Conservation (phyloP, 2,888 invertebrate species). For the Hoplodrina blanda region DNA sequence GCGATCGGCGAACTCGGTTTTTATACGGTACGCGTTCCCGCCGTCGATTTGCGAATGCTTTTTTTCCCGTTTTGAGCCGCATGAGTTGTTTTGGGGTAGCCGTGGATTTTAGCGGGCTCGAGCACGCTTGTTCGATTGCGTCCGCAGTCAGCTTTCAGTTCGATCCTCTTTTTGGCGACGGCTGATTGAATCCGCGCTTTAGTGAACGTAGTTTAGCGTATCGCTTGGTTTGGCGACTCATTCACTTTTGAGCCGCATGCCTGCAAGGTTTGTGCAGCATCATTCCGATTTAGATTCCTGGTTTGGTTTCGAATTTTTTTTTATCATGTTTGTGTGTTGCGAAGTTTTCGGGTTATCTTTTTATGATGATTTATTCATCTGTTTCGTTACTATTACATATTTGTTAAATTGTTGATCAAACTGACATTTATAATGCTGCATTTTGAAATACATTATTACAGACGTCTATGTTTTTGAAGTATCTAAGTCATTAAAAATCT, state of each 20-base stretch:
- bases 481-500: no score
- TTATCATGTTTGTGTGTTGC: conserved; percentile 27
- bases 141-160: conserved; percentile 80
- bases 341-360: conserved; percentile 19
- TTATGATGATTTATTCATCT: conserved; percentile 18
- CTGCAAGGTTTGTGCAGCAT: conserved; percentile 70
- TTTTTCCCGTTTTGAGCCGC: conserved; percentile 83
- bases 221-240: conserved; percentile 83
- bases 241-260: conserved; percentile 80
- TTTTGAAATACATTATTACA: not conserved
- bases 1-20: conserved; percentile 87
- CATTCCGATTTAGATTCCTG: conserved; percentile 74
- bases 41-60: conserved; percentile 88
- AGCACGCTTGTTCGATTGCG: conserved; percentile 87
- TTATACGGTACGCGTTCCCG: conserved; percentile 86
- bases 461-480: no score
- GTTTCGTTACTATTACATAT: not conserved
- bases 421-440: not conserved
- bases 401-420: not conserved
- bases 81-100: conserved; percentile 89
- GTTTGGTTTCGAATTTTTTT: conserved; percentile 51
- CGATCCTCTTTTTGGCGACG: conserved; percentile 80
- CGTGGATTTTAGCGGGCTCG: conserved; percentile 85
- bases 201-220: conserved; percentile 87
- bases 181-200: conserved; percentile 89